Conservation (phyloP, 2,113 vertebrate species). For the Dermatemys mawii region DNA sequence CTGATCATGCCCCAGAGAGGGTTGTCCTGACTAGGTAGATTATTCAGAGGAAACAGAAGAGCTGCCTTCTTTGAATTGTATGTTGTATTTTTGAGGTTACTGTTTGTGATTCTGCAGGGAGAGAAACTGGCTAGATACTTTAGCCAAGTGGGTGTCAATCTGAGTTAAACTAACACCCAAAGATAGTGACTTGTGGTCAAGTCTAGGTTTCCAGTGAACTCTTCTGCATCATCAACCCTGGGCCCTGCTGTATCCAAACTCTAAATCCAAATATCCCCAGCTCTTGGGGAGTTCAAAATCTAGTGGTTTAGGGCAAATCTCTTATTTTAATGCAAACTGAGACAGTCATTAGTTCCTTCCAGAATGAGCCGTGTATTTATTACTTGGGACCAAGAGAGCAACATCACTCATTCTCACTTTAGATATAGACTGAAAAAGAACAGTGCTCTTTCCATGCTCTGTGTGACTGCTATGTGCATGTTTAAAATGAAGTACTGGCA, state of each 20-base stretch:
- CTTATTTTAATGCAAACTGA: background rate
- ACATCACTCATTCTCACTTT: background rate
- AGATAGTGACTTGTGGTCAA: background rate
- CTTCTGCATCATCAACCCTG: background rate
- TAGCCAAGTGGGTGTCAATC: background rate
- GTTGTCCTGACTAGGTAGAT: background rate
- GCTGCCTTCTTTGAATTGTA: background rate
- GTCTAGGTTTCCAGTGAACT: background rate
- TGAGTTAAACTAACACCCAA: background rate
- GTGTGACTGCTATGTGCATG: background rate
- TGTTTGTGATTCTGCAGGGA: background rate
- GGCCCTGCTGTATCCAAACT: background rate
- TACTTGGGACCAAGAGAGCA: background rate
- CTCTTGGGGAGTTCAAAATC: background rate
- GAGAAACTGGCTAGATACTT: background rate
- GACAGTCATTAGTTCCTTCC: background rate
- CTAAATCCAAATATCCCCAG: background rate
- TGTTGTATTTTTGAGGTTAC: background rate
- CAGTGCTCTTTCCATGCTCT: background rate
- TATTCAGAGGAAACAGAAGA: background rate
- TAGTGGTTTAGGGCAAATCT: background rate
- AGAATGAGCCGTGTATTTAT: conserved; percentile 2
- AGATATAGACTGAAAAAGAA: conserved; percentile 4
- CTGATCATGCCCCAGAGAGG: background rate
- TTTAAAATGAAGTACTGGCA: background rate